Percentiles rank a stretch among this genome's conserved stretches.
These are phyloP conservation scores for Aythya baeri DNA, from an alignment of 2,113 vertebrate genomes.

Conservation along the genomic window DNA sequence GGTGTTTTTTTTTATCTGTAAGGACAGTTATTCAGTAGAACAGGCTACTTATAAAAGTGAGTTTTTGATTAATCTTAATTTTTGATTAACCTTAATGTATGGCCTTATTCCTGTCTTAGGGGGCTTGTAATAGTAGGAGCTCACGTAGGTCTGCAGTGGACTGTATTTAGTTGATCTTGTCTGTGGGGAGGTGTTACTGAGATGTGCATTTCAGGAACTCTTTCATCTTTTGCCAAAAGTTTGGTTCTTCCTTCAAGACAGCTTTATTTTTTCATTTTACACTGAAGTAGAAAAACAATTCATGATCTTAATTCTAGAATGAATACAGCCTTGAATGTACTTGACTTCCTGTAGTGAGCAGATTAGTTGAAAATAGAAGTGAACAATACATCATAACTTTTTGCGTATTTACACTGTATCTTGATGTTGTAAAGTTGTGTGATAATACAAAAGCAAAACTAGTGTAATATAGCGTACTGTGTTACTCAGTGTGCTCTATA, in stretches of 20 bases:
- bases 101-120: background rate
- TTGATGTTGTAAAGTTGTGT: rapidly evolving
- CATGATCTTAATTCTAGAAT: background rate
- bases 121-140: background rate
- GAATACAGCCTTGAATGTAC: background rate
- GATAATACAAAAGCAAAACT: rapidly evolving
- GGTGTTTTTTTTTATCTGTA: background rate
- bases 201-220: background rate
- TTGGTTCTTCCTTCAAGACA: background rate
- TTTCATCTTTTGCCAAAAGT: background rate
- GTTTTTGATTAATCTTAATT: background rate
- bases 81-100: too few species aligned
- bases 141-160: rapidly evolving
- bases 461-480: rapidly evolving
- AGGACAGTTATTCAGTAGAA: background rate
- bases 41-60: background rate
- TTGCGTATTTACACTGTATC: rapidly evolving
- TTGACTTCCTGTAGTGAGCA: background rate
- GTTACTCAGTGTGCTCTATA: rapidly evolving
- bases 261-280: background rate
- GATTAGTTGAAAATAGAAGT: background rate
- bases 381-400: rapidly evolving
- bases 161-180: background rate
- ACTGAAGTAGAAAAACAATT: background rate
- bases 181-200: background rate